Percentiles rank a stretch among this genome's conserved stretches.
phyloP scores from a whole-genome alignment of 2,113 vertebrate species.

The Antennarius striatus region DNA sequence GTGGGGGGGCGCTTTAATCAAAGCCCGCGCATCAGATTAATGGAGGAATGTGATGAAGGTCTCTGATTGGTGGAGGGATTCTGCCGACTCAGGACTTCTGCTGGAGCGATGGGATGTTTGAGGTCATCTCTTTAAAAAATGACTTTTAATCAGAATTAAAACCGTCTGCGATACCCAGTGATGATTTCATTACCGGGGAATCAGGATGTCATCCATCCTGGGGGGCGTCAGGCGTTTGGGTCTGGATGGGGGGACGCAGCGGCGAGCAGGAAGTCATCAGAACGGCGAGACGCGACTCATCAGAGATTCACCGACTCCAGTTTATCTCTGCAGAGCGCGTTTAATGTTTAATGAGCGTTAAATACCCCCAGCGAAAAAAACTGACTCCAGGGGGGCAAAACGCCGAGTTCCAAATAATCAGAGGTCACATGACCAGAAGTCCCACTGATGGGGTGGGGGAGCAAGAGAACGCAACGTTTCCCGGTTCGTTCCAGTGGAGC shows the following conservation, averaged over 20 bases:
- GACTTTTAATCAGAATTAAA: conserved; percentile 78
- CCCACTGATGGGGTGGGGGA: no score
- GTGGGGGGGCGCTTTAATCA: conserved; percentile 72
- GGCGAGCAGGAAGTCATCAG: conserved; percentile 56
- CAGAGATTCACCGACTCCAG: conserved; percentile 71
- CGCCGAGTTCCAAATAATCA: no score
- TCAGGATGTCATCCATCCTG: conserved; percentile 71
- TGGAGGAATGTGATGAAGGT: conserved; percentile 76
- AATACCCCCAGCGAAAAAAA: conserved; percentile 74
- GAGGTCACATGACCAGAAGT: no score
- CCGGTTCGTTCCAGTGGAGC: no score
- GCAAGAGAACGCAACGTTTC: no score
- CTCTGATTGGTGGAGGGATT: conserved; percentile 60
- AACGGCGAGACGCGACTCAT: conserved; percentile 66
- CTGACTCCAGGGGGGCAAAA: background rate
- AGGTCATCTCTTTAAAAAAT: conserved; percentile 75
- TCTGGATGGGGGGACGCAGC: conserved; percentile 34
- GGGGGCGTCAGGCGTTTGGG: conserved; percentile 50
- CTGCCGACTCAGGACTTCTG: conserved; percentile 71
- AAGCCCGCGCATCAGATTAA: conserved; percentile 70
- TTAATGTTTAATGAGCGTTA: conserved; percentile 75
- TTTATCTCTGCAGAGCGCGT: conserved; percentile 66
- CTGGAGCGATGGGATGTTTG: conserved; percentile 66
- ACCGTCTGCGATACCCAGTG: conserved; percentile 64
- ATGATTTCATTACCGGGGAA: conserved; percentile 76